phyloP scores from a whole-genome alignment of 2,888 invertebrate species.

The Amiota mariae region DNA sequence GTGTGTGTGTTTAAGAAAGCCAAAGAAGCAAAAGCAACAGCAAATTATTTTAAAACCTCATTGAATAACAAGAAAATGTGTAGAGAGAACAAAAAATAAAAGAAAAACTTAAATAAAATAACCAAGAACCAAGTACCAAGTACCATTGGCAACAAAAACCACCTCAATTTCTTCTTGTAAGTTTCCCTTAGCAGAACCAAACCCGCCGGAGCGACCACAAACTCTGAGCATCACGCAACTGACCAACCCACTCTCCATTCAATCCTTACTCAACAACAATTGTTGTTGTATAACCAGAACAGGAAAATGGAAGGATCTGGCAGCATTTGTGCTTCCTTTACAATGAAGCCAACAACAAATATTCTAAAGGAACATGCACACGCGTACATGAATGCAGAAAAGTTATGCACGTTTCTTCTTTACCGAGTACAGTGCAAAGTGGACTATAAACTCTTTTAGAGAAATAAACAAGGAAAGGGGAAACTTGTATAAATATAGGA shows the following conservation, averaged over 20 bases:
- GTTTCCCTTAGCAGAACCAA: not conserved
- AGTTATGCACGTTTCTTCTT: not conserved
- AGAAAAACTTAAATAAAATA: slow-evolving; percentile 19
- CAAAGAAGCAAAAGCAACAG: not conserved
- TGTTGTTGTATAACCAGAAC: not conserved
- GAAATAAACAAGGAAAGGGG: not conserved
- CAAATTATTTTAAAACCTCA: slow-evolving; percentile 27
- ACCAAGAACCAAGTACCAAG: not conserved
- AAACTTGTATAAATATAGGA: not conserved
- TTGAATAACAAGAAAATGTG: slow-evolving; percentile 1
- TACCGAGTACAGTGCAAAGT: not conserved
- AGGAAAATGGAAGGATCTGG: no score
- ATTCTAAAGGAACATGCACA: not conserved
- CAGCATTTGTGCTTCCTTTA: no score
- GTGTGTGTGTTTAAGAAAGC: not conserved
- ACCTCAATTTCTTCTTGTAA: not conserved
- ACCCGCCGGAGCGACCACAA: not conserved
- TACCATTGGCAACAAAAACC: not conserved
- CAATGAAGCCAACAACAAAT: not conserved
- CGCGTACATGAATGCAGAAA: not conserved
- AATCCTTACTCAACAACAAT: not conserved
- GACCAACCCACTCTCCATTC: not conserved
- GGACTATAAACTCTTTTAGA: no score
- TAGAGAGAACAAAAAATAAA: not conserved
- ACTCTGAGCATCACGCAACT: not conserved